Percentiles rank a stretch among this genome's conserved stretches.
phyloP scores from a whole-genome alignment of 2,113 vertebrate genomes.

The Noturus placidus region DNA sequence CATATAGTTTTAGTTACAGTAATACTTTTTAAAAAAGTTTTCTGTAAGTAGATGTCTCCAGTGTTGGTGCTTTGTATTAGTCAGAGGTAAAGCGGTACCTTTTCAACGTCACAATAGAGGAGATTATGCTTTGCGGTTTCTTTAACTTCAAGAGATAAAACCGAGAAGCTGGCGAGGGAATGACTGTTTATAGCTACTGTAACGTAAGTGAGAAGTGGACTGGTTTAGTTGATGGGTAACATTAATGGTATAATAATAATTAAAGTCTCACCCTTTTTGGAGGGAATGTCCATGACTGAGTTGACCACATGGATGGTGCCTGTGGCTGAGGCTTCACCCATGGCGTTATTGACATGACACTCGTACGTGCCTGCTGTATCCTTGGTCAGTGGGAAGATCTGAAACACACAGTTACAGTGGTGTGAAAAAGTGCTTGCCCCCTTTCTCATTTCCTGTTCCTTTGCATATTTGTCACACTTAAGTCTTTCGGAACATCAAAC shows the following conservation, averaged over 20 bases:
- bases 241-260: neutral
- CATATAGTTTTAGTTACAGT: too few species aligned
- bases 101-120: too few species aligned
- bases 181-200: neutral
- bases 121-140: too few species aligned
- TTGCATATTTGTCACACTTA: too few species aligned
- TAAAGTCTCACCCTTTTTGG: constrained; percentile 73
- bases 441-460: too few species aligned
- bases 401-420: constrained; percentile 28
- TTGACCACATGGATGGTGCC: constrained; percentile 83
- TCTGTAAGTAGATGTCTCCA: too few species aligned
- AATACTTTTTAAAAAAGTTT: too few species aligned
- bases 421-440: too few species aligned
- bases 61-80: too few species aligned
- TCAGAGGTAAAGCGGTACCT: too few species aligned
- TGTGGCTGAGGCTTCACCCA: constrained; percentile 82
- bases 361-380: constrained; percentile 86
- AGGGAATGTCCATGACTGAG: constrained; percentile 75
- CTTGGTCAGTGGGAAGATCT: constrained; percentile 88
- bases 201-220: neutral
- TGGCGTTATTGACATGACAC: constrained; percentile 84
- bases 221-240: neutral
- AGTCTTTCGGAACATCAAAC: too few species aligned
- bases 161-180: neutral
- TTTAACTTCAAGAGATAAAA: neutral